phyloP scores from a whole-genome alignment of 2,888 invertebrate species.

The Agrotis segetum region DNA sequence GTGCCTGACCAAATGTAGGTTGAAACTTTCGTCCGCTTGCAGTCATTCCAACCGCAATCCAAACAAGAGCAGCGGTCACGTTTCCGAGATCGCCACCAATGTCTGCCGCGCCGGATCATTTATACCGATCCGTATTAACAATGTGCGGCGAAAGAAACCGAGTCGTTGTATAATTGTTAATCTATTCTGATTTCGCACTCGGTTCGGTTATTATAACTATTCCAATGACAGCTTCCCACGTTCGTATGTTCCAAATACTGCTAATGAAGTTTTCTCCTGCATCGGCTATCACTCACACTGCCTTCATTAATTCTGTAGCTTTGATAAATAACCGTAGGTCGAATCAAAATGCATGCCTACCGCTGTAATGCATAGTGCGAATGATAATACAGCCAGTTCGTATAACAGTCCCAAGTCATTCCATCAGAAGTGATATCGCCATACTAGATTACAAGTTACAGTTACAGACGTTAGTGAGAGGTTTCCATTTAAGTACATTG shows the following conservation, averaged over 20 bases:
- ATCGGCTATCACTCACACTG: conserved; percentile 46
- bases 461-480: conserved; percentile 78
- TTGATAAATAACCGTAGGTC: conserved; percentile 64
- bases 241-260: conserved; percentile 84
- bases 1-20: conserved; percentile 84
- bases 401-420: conserved; percentile 71
- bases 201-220: conserved; percentile 76
- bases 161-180: conserved; percentile 75
- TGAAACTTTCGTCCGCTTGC: conserved; percentile 86
- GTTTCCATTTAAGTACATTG: conserved; percentile 78
- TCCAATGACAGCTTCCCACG: conserved; percentile 83
- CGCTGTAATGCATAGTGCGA: conserved; percentile 62
- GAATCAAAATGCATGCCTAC: conserved; percentile 62
- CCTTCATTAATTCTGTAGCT: conserved; percentile 67
- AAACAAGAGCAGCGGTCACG: conserved; percentile 86
- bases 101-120: conserved; percentile 71
- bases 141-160: conserved; percentile 71
- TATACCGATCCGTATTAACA: conserved; percentile 73
- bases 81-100: conserved; percentile 78
- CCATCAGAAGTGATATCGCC: conserved; percentile 68
- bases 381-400: conserved; percentile 68
- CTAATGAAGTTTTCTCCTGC: conserved; percentile 67
- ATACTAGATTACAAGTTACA: conserved; percentile 73
- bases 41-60: conserved; percentile 84
- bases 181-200: conserved; percentile 76